Conservation (phyloP, 2,888 invertebrate genomes). For the Pachydiplax longipennis region DNA sequence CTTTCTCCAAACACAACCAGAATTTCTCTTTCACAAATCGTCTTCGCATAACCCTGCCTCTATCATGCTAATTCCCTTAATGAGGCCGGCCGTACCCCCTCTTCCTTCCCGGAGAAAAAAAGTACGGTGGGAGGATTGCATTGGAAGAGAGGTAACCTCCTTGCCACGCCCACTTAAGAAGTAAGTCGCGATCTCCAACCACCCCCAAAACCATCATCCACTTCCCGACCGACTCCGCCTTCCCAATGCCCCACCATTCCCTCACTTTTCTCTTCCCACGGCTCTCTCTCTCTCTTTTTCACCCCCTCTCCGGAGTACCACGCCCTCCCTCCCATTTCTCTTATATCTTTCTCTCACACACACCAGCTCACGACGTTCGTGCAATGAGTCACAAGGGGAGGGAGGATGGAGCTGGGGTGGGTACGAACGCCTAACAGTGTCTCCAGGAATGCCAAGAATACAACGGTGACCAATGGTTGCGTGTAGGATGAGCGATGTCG, state of each 20-base stretch:
- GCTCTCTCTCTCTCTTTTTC: neutral
- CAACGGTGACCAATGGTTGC: slow-evolving; percentile 30
- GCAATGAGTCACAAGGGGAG: slow-evolving; percentile 30
- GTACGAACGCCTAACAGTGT: neutral
- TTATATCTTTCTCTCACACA: neutral
- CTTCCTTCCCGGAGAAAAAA: neutral
- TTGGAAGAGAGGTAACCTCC: neutral
- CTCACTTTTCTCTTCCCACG: neutral
- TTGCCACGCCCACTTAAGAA: slow-evolving; percentile 13
- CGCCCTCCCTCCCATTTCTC: neutral
- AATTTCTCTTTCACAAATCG: neutral
- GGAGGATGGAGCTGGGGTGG: neutral
- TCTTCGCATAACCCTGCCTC: neutral
- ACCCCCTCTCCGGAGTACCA: neutral
- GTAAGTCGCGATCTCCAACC: neutral
- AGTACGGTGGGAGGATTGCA: neutral
- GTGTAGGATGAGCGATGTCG: slow-evolving; percentile 11
- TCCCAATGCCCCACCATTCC: neutral
- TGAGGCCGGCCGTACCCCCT: neutral
- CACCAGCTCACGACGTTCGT: slow-evolving; percentile 28
- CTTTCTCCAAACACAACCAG: slow-evolving; percentile 12
- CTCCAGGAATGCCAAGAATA: slow-evolving; percentile 34
- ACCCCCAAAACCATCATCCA: neutral
- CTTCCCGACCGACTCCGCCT: neutral
- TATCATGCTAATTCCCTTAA: neutral